These are phyloP conservation scores for Euphysa ruthae DNA, from an alignment of 30 jellyfish, hydroid and myxozoan genomes.

Conservation along the genomic window DNA sequence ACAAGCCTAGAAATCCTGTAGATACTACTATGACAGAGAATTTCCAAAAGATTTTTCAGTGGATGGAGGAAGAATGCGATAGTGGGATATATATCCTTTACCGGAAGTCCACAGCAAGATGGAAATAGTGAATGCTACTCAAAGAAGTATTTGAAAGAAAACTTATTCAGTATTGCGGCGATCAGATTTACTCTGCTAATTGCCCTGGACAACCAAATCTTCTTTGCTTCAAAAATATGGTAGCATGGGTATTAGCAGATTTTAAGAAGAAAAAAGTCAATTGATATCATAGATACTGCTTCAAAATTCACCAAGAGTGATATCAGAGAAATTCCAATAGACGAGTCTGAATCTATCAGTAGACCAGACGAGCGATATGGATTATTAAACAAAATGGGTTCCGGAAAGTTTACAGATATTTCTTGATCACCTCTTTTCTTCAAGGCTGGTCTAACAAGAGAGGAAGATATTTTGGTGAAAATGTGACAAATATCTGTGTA, in stretches of 20 bases:
- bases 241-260: background rate
- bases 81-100: constrained; percentile 27
- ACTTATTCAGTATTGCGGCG: constrained; percentile 18
- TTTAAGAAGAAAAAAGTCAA: background rate
- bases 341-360: background rate
- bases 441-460: too few relatives aligned
- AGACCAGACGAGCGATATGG: constrained; percentile 7
- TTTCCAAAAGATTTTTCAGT: constrained; percentile 16
- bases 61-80: constrained; percentile 40
- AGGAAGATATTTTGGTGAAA: too few relatives aligned
- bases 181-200: constrained; percentile 30
- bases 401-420: constrained; percentile 30
- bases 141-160: constrained; percentile 1
- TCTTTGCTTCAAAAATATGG: constrained; percentile 52
- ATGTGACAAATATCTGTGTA: too few relatives aligned
- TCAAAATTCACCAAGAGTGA: constrained; percentile 30
- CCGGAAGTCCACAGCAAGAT: constrained; percentile 15
- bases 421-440: constrained; percentile 1
- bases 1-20: constrained; percentile 19
- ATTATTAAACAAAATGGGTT: constrained; percentile 15
- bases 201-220: constrained; percentile 14
- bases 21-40: constrained; percentile 9
- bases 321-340: constrained; percentile 24
- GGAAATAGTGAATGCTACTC: constrained; percentile 7
- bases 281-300: constrained; percentile 31